These are phyloP conservation scores for Whitmania pigra DNA, from an alignment of 1,140 invertebrate genomes.

Conservation along the genomic window DNA sequence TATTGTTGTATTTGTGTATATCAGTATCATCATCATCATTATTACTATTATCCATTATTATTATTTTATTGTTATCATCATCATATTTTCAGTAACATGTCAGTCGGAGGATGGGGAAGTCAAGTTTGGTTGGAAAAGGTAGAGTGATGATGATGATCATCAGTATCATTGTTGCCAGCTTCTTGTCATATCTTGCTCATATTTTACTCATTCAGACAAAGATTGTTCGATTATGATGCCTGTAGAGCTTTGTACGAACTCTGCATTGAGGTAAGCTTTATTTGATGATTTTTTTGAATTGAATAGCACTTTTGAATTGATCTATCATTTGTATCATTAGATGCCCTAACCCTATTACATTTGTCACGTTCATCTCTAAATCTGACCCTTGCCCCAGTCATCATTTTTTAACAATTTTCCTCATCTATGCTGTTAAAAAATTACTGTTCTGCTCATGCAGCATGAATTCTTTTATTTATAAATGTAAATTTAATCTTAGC, in stretches of 20 bases:
- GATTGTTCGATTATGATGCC: slow-evolving; percentile 74
- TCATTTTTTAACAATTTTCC: not conserved
- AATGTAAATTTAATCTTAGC: too few relatives aligned
- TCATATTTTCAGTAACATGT: slow-evolving; percentile 32
- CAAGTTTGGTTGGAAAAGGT: slow-evolving; percentile 74
- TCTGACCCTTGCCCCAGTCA: not conserved
- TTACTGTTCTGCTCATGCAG: too few relatives aligned
- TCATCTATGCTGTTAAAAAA: not conserved
- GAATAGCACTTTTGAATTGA: too few relatives aligned
- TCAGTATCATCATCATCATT: too few relatives aligned
- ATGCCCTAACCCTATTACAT: too few relatives aligned
- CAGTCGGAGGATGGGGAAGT: slow-evolving; percentile 32
- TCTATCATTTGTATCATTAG: too few relatives aligned
- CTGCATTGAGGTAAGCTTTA: slow-evolving; percentile 37
- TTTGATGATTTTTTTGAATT: too few relatives aligned
- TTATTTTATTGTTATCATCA: slow-evolving; percentile 47
- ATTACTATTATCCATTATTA: too few relatives aligned
- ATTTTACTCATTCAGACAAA: slow-evolving; percentile 45
- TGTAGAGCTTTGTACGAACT: slow-evolving; percentile 67
- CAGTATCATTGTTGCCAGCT: not conserved
- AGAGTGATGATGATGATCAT: not conserved
- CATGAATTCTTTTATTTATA: too few relatives aligned
- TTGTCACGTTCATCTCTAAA: not conserved
- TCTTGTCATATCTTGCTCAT: not conserved
- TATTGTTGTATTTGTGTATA: too few relatives aligned